A percentile compares a stretch with the other conserved stretches of the same genome.
Conservation (phyloP, 2,113 vertebrate species). For the Pleuronectes platessa region DNA sequence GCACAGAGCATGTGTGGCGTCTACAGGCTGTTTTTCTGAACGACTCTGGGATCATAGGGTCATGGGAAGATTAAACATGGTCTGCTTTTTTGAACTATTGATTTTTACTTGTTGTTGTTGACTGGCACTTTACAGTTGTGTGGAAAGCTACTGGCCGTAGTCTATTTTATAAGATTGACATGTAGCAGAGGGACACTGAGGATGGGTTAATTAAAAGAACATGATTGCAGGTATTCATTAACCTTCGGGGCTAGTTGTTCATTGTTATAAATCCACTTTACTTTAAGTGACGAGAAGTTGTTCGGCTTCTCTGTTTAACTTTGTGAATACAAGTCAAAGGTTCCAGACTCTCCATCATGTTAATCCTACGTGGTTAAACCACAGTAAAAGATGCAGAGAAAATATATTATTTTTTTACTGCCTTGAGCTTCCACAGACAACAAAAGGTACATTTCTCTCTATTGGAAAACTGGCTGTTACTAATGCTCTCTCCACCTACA, state of each 20-base stretch:
- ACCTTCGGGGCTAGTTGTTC: background rate
- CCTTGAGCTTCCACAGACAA: background rate
- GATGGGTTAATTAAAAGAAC: background rate
- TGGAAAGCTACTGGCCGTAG: background rate
- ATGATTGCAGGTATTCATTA: no score
- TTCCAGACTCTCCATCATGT: background rate
- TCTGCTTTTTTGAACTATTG: conserved; percentile 19
- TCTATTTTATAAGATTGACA: background rate
- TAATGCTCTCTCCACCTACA: background rate
- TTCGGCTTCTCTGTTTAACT: background rate
- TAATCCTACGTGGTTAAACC: no score
- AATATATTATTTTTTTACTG: background rate
- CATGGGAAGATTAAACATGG: conserved; percentile 73
- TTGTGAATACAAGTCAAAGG: background rate
- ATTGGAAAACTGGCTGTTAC: background rate
- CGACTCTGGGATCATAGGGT: conserved; percentile 40
- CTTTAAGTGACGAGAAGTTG: background rate
- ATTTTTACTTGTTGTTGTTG: conserved; percentile 37
- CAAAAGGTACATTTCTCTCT: background rate
- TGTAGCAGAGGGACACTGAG: background rate
- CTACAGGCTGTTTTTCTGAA: conserved; percentile 39
- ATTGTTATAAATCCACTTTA: background rate
- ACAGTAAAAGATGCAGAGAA: no score
- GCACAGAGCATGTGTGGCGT: conserved; percentile 38
- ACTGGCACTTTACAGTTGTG: background rate